These are phyloP conservation scores for Arvicanthis niloticus DNA, from an alignment of 2,113 vertebrate genomes.

Conservation along the genomic window DNA sequence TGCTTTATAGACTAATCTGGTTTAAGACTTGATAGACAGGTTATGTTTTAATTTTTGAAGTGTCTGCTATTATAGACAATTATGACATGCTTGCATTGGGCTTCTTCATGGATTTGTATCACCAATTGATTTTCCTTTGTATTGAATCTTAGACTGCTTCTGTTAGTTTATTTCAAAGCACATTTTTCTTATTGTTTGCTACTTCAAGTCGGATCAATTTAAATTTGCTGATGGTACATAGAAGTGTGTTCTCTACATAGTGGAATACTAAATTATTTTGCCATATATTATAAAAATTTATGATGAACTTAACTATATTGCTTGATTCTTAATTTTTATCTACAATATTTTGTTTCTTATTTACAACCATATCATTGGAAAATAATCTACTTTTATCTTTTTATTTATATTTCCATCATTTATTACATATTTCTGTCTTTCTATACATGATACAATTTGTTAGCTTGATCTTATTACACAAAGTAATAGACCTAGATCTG, in stretches of 20 bases:
- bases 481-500: not conserved
- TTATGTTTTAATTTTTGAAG: not conserved
- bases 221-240: not conserved
- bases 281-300: not conserved
- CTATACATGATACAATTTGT: not conserved
- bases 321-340: not conserved
- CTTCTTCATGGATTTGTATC: not conserved
- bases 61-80: not conserved
- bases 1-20: not conserved
- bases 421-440: not conserved
- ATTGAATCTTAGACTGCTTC: not conserved
- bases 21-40: not conserved
- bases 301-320: not conserved
- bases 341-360: not conserved
- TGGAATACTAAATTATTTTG: not conserved
- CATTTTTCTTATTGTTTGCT: not conserved
- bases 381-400: not conserved
- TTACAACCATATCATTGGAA: not conserved
- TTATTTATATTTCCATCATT: not conserved
- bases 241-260: not conserved
- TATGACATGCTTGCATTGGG: not conserved
- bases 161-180: not conserved
- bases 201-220: not conserved
- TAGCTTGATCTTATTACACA: not conserved
- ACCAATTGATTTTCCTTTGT: not conserved